Conservation (phyloP, 2,888 invertebrate species). For the Drosophila mettleri region DNA sequence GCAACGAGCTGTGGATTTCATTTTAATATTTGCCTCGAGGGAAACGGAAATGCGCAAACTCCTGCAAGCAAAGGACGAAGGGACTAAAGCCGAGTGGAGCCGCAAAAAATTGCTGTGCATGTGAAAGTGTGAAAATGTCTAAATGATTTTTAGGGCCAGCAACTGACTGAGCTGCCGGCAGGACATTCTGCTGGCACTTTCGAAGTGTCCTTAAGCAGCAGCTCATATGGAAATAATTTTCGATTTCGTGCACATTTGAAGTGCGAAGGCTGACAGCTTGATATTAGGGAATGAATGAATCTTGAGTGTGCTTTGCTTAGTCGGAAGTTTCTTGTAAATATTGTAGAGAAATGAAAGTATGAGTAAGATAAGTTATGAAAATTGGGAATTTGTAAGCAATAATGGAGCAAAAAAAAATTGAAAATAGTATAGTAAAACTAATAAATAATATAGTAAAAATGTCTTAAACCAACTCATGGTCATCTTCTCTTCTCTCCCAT, state of each 20-base stretch:
- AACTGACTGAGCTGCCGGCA: conserved; percentile 53
- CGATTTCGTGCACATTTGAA: neutral
- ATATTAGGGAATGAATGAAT: neutral
- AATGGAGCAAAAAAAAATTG: too few relatives aligned
- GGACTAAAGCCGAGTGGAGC: conserved; percentile 49
- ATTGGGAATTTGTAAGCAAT: neutral
- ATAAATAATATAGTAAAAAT: too few relatives aligned
- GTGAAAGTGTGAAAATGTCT: conserved; percentile 33
- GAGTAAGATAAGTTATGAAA: neutral
- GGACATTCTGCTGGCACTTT: conserved; percentile 36
- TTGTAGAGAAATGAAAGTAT: neutral
- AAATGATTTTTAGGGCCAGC: conserved; percentile 64
- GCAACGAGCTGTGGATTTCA: conserved; percentile 60
- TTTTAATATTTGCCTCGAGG: conserved; percentile 76
- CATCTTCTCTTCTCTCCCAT: neutral
- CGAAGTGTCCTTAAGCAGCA: conserved; percentile 19
- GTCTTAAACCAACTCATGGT: too few relatives aligned
- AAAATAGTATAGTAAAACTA: too few relatives aligned
- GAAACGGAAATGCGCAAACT: conserved; percentile 60
- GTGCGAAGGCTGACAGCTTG: conserved; percentile 27
- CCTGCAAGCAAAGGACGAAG: conserved; percentile 19
- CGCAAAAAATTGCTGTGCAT: conserved; percentile 38
- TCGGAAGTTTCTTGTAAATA: neutral
- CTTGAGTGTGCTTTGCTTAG: neutral
- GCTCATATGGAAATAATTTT: conserved; percentile 56